Percentiles rank a stretch among this genome's conserved stretches.
phyloP scores from a whole-genome alignment of 1,140 invertebrate species.

The Hycleus phaleratus region DNA sequence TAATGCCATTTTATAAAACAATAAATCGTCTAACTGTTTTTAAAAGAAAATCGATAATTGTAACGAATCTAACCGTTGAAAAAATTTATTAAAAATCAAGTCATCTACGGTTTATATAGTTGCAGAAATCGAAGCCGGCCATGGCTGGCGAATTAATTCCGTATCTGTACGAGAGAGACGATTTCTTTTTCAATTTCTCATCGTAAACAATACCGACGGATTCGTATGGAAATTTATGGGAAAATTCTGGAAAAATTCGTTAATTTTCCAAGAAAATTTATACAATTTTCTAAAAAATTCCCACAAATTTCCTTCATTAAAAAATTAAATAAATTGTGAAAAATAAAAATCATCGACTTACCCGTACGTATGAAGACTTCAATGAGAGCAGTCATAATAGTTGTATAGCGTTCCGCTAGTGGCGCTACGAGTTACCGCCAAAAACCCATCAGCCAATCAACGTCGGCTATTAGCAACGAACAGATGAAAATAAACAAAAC shows the following conservation, averaged over 20 bases:
- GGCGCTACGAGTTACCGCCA: constrained; percentile 27
- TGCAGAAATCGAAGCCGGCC: constrained; percentile 25
- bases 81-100: background rate
- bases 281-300: constrained; percentile 25
- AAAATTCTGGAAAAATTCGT: too few relatives aligned
- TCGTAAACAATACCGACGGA: too few relatives aligned
- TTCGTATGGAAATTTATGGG: too few relatives aligned
- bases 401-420: constrained; percentile 20
- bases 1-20: too few relatives aligned
- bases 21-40: too few relatives aligned
- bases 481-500: constrained; percentile 15
- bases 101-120: background rate
- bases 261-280: constrained; percentile 9
- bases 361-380: constrained; percentile 17
- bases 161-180: too few relatives aligned
- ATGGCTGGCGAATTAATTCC: constrained; percentile 17
- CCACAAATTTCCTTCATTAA: too few relatives aligned
- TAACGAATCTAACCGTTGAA: too few relatives aligned
- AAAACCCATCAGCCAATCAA: constrained; percentile 24
- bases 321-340: constrained; percentile 1
- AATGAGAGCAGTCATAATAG: constrained; percentile 8
- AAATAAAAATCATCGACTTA: constrained; percentile 29
- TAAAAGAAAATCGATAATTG: too few relatives aligned
- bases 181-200: too few relatives aligned
- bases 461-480: background rate